Conservation (phyloP, 2,888 invertebrate species). For the Phragmatobia fuliginosa region DNA sequence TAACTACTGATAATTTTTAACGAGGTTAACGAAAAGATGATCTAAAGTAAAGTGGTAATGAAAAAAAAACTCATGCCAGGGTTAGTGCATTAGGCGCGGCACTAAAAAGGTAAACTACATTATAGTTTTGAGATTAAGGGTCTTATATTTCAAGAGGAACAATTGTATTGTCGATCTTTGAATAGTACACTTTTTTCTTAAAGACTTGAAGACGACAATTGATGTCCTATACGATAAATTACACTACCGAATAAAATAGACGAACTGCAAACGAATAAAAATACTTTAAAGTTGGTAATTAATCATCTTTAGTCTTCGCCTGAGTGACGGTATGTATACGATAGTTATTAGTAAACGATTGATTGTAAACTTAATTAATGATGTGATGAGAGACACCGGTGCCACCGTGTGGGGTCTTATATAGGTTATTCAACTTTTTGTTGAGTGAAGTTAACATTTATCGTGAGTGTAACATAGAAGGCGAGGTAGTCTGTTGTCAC, state of each 20-base stretch:
- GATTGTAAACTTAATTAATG: constrained; percentile 1
- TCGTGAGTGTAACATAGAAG: not conserved
- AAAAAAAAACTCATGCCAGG: too few species aligned
- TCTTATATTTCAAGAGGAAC: too few species aligned
- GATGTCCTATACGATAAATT: not conserved
- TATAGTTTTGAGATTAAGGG: too few species aligned
- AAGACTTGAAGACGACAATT: not conserved
- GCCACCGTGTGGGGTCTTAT: not conserved
- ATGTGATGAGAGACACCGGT: not conserved
- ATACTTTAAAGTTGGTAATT: not conserved
- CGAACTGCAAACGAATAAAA: not conserved
- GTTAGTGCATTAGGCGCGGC: too few species aligned
- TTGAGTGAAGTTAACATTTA: not conserved
- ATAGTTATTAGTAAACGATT: not conserved
- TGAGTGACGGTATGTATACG: not conserved
- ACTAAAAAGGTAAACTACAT: too few species aligned
- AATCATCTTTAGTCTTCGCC: not conserved
- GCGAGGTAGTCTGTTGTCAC: not conserved
- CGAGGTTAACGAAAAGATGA: too few species aligned
- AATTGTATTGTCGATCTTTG: not conserved
- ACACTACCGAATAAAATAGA: not conserved
- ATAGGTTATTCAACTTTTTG: not conserved
- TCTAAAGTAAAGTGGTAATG: too few species aligned
- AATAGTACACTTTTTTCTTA: not conserved
- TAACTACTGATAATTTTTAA: too few species aligned